Evolutionary conservation across 1,140 invertebrate genomes (phyloP), one percentile per base, ranked within the genome.

Genomic region (Apis florea): DNA sequence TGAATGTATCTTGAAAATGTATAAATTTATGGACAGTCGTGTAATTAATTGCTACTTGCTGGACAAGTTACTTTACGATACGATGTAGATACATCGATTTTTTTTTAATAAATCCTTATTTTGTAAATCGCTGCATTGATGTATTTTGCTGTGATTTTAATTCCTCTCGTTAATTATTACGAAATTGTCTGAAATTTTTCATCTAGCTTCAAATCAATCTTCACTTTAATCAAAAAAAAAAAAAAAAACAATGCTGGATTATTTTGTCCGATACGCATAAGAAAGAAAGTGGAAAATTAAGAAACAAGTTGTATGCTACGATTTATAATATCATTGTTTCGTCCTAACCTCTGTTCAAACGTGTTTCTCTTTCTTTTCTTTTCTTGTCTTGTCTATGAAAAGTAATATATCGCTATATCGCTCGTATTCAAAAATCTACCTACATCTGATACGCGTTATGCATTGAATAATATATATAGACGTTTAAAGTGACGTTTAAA

Each of bases 1-100:
- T 5, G 0, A 19, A 82, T 26, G 47, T 26, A 64, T 51, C 6
- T 4, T 15, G 24, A 13, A 61, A 56, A 13, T 70, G 75, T 21
- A 77, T 75, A 88, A 58, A 83, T n/a, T 53, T n/a, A 51, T 24
- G 17, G 12, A 10, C 12, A 15, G 21, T 21, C 11, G 49, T 71
- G 73, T 64, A 66, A 71, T 73, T 12, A 61, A 71, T 73, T 12
- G 66, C 76, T n/a, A 86, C 88, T 88, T 86, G 88, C 88, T 88
- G 88, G 86, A 82, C 86, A 77, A 89, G 88, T 80, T 83, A 64
- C 67, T 82, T 40, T 73, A 67, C 58, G 17, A 51, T 63, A 77
- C 12, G 15, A 71, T 64, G 61, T 59, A 69, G 61, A 82, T 68
- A 76, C 19, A 13, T 40, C 31, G 17, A 51, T 12, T 80, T 74